Conservation (phyloP, 2,888 invertebrate genomes). For the Drosophila merina region DNA sequence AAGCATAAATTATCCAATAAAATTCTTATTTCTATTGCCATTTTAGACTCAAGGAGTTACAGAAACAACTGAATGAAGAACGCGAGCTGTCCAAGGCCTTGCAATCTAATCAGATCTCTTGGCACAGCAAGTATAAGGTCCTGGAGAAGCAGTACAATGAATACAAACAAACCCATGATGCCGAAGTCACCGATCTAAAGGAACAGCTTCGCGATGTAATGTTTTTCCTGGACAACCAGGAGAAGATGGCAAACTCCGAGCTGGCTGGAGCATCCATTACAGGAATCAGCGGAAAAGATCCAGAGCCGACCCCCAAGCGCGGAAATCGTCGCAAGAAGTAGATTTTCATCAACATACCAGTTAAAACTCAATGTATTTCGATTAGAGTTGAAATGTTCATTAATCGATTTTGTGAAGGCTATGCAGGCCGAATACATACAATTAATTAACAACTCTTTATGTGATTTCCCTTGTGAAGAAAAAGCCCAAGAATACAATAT, state of each 20-base stretch:
- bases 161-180: slow-evolving; percentile 86
- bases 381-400: slow-evolving; percentile 38
- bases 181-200: slow-evolving; percentile 91
- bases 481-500: slow-evolving; percentile 39
- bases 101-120: slow-evolving; percentile 89
- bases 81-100: slow-evolving; percentile 92
- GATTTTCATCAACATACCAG: slow-evolving; percentile 22
- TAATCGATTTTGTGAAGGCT: slow-evolving; percentile 15
- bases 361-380: slow-evolving; percentile 13
- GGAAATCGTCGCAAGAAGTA: slow-evolving; percentile 80
- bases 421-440: slow-evolving; percentile 10
- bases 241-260: slow-evolving; percentile 82
- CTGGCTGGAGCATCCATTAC: slow-evolving; percentile 81
- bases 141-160: slow-evolving; percentile 85
- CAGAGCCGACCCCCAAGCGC: slow-evolving; percentile 56
- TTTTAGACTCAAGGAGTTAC: slow-evolving; percentile 87
- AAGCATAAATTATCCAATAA: too few species aligned
- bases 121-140: slow-evolving; percentile 87
- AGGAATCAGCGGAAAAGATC: slow-evolving; percentile 76
- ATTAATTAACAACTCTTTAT: slow-evolving; percentile 53
- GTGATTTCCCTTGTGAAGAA: slow-evolving; percentile 65
- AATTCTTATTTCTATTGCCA: neutral
- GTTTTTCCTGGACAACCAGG: slow-evolving; percentile 97
- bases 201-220: slow-evolving; percentile 98
- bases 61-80: slow-evolving; percentile 92